Evolutionary conservation across 2,797 vertebrate species (phyloP).

Genomic region (Argentina silus): DNA sequence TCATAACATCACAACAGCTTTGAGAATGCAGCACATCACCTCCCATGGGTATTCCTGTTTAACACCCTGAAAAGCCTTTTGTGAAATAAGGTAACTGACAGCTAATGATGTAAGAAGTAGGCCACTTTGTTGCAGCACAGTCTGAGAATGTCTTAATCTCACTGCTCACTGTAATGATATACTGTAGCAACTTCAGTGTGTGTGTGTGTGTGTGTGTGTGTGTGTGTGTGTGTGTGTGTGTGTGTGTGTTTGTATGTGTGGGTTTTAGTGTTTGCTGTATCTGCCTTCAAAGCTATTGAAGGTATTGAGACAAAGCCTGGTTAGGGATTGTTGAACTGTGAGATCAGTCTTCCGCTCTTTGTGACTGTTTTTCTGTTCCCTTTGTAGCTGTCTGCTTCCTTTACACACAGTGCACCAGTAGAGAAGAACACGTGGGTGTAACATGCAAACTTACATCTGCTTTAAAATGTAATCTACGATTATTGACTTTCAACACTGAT

Average conservation of each 20-base stretch:
- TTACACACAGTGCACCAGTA: slow-evolving; percentile 26
- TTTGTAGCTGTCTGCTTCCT: slow-evolving; percentile 53
- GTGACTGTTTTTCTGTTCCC: slow-evolving; percentile 63
- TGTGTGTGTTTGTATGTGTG: slow-evolving; percentile 6
- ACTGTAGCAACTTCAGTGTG: not conserved
- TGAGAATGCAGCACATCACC: slow-evolving; percentile 12
- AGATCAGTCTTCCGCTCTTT: slow-evolving; percentile 62
- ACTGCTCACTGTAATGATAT: slow-evolving; percentile 2
- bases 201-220: slow-evolving; percentile 10
- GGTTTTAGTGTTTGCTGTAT: not conserved
- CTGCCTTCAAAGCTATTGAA: slow-evolving; percentile 19
- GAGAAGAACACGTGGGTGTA: slow-evolving; percentile 38
- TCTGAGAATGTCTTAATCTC: slow-evolving; percentile 38
- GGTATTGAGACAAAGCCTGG: slow-evolving; percentile 32
- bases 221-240: not conserved
- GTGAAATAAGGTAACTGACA: slow-evolving; percentile 28
- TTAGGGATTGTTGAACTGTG: slow-evolving; percentile 33
- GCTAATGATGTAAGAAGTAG: not conserved
- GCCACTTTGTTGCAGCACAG: slow-evolving; percentile 28
- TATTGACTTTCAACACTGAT: slow-evolving; percentile 6
- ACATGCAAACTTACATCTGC: slow-evolving; percentile 22
- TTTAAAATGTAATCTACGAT: not conserved
- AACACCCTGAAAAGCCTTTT: slow-evolving; percentile 20
- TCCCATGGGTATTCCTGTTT: not conserved
- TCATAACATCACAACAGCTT: not conserved